These are phyloP conservation scores for Larimichthys crocea DNA, from an alignment of 2,113 vertebrate genomes.

Conservation along the genomic window DNA sequence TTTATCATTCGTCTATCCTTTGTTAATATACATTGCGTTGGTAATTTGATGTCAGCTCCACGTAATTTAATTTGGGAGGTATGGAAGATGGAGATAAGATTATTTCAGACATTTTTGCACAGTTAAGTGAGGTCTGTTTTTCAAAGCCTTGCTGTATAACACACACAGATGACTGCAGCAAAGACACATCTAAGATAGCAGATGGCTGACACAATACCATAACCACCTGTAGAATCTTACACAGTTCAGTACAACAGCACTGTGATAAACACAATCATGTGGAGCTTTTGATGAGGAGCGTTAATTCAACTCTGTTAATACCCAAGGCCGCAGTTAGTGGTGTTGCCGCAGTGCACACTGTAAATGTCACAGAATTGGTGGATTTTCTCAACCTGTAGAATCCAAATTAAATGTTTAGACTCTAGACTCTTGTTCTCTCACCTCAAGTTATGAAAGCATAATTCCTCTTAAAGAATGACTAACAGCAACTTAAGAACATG, in stretches of 20 bases:
- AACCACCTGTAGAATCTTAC: not conserved
- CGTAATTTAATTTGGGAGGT: conserved; percentile 10
- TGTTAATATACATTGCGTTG: conserved; percentile 1
- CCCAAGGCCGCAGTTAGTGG: not conserved
- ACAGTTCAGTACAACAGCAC: not conserved
- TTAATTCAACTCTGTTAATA: not conserved
- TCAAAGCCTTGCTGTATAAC: not conserved
- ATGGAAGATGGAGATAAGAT: conserved; percentile 11
- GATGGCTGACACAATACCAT: not conserved
- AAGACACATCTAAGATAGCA: not conserved
- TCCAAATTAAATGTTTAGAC: conserved; percentile 28
- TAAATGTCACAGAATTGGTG: conserved; percentile 12
- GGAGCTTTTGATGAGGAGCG: not conserved
- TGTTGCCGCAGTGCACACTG: not conserved
- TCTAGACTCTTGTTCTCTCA: conserved; percentile 5
- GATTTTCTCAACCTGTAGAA: not conserved
- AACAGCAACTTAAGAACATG: conserved; percentile 28
- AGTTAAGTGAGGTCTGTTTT: conserved; percentile 2
- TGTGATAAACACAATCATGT: not conserved
- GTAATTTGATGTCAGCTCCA: conserved; percentile 10
- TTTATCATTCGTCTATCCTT: conserved; percentile 11
- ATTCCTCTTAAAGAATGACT: conserved; percentile 25
- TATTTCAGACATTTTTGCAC: conserved; percentile 1
- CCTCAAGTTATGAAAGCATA: conserved; percentile 3
- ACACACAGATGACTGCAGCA: not conserved